Evolutionary conservation across 30 jellyfish, hydroid and myxozoan genomes (phyloP).

Genomic region (Turritopsis dohrnii): DNA sequence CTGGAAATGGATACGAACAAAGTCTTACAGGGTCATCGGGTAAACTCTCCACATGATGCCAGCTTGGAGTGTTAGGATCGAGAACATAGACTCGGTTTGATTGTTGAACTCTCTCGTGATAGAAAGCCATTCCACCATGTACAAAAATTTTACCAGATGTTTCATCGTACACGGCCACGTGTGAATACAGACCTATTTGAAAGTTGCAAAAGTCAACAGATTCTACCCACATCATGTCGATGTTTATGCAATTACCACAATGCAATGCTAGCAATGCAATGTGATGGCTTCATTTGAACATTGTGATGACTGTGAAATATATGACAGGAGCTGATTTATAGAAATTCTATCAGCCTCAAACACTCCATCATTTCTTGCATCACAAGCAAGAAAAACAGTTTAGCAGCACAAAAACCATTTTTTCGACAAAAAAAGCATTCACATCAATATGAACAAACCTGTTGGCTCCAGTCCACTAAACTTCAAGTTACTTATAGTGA

Average conservation of each 20-base stretch:
- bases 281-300: neutral
- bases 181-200: conserved; percentile 85
- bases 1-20: neutral
- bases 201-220: neutral
- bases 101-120: conserved; percentile 41
- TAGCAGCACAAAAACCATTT: no score
- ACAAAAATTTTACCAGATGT: conserved; percentile 35
- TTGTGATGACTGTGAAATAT: no score
- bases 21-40: conserved; percentile 33
- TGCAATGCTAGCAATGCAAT: neutral
- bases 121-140: conserved; percentile 88
- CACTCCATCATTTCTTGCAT: no score
- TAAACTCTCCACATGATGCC: conserved; percentile 54
- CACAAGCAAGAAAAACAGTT: no score
- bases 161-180: conserved; percentile 55
- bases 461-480: conserved; percentile 45
- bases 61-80: conserved; percentile 27
- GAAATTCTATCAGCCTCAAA: no score
- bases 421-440: neutral
- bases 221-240: neutral
- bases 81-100: conserved; percentile 58
- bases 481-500: conserved; percentile 27
- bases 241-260: neutral
- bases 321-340: no score
- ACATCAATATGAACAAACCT: conserved; percentile 37